A percentile compares a stretch with the other conserved stretches of the same genome.
Conservation (phyloP, 2,113 vertebrate species). For the Carassius auratus region DNA sequence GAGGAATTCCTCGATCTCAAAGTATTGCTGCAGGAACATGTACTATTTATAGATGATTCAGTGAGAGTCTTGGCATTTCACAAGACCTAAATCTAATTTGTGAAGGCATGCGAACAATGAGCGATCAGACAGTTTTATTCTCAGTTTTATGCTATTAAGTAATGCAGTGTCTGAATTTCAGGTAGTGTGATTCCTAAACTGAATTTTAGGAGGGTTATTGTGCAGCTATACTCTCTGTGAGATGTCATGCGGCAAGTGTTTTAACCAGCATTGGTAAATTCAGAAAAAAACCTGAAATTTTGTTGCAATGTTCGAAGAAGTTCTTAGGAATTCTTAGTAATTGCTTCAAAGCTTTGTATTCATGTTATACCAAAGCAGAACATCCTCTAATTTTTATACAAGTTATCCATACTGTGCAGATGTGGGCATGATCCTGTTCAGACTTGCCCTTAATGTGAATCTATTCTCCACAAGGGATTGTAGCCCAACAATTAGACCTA, state of each 20-base stretch:
- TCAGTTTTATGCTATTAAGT: background rate
- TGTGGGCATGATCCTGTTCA: conserved; percentile 9
- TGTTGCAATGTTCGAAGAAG: background rate
- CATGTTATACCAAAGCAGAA: background rate
- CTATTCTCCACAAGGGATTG: background rate
- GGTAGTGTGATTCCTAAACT: background rate
- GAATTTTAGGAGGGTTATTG: background rate
- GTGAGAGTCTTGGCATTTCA: conserved; percentile 13
- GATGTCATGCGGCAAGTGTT: conserved; percentile 27
- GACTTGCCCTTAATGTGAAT: conserved; percentile 13
- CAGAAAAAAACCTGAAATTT: background rate
- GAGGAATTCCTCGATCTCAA: background rate
- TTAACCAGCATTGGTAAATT: background rate
- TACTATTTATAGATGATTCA: conserved; percentile 30
- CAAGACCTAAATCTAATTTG: conserved; percentile 20
- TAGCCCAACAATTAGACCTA: conserved; percentile 4
- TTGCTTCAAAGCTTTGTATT: background rate
- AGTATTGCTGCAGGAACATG: background rate
- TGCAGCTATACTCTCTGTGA: conserved; percentile 25
- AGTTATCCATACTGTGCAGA: background rate
- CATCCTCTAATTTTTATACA: background rate
- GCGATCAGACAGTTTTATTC: background rate
- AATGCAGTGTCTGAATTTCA: background rate
- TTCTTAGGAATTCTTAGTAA: background rate
- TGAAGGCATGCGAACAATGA: conserved; percentile 11